phyloP scores from a whole-genome alignment of 1,140 invertebrate species.

The Drosophila ficusphila region DNA sequence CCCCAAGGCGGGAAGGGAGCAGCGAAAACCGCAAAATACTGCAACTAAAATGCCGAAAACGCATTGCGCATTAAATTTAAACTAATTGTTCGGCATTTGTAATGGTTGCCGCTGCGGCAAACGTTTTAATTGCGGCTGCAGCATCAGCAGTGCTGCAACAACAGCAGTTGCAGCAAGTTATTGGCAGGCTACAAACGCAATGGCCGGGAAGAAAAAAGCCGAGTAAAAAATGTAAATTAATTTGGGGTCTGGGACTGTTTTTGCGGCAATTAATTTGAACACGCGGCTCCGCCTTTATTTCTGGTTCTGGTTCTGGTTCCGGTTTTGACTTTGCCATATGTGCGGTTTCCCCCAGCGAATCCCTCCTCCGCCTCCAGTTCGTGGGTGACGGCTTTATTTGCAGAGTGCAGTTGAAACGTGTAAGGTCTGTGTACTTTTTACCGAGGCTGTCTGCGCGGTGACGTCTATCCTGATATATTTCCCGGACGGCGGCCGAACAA shows the following conservation, averaged over 20 bases:
- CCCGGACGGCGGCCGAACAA: constrained; percentile 36
- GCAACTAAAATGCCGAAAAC: constrained; percentile 52
- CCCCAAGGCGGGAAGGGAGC: neutral
- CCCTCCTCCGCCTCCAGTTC: neutral
- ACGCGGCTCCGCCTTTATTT: constrained; percentile 51
- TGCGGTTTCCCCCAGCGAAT: constrained; percentile 61
- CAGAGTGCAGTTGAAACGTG: constrained; percentile 14
- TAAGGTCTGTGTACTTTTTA: constrained; percentile 11
- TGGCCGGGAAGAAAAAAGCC: constrained; percentile 10
- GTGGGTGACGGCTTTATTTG: constrained; percentile 14
- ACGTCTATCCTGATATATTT: constrained; percentile 69
- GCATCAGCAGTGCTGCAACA: constrained; percentile 29
- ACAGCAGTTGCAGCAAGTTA: constrained; percentile 63
- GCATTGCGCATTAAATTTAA: constrained; percentile 70
- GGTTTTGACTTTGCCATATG: constrained; percentile 71
- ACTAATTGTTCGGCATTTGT: constrained; percentile 76
- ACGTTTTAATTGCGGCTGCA: constrained; percentile 67
- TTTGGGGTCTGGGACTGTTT: constrained; percentile 60
- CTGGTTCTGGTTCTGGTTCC: constrained; percentile 24
- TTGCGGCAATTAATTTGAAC: constrained; percentile 82
- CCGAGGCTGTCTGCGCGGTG: constrained; percentile 22
- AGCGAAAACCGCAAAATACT: constrained; percentile 51
- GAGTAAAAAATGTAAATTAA: constrained; percentile 47
- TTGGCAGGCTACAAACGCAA: constrained; percentile 60
- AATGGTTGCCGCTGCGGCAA: constrained; percentile 65